Conservation (phyloP, 1,140 invertebrate genomes). For the Anagrus nilaparvatae region DNA sequence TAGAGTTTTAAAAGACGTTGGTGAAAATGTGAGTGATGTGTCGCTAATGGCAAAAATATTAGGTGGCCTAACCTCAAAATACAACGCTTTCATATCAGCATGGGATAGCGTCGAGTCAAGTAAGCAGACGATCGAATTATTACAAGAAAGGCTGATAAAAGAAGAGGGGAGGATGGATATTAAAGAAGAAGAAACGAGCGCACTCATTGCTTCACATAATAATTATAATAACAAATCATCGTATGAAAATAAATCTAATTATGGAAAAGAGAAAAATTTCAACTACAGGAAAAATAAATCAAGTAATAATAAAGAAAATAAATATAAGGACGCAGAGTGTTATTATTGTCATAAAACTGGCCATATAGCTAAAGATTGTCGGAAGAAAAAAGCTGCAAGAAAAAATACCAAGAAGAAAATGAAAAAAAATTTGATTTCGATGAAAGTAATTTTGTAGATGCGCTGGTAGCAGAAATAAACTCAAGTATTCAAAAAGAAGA, state of each 20-base stretch:
- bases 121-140: not conserved
- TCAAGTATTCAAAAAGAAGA: not conserved
- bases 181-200: too few relatives aligned
- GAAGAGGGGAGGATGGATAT: conserved; percentile 3
- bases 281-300: too few relatives aligned
- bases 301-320: too few relatives aligned
- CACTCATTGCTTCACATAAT: too few relatives aligned
- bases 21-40: conserved; percentile 8
- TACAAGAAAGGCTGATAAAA: not conserved
- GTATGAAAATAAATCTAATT: too few relatives aligned
- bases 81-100: conserved; percentile 3
- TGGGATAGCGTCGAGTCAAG: conserved; percentile 6
- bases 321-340: too few relatives aligned
- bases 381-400: not conserved
- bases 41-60: conserved; percentile 15
- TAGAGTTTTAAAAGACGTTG: conserved; percentile 9
- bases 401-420: not conserved
- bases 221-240: too few relatives aligned
- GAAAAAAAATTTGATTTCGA: not conserved
- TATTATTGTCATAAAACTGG: not conserved
- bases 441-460: not conserved
- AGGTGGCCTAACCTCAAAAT: conserved; percentile 9
- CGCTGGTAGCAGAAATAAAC: too few relatives aligned
- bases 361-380: not conserved
- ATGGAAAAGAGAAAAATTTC: too few relatives aligned